Evolutionary conservation across 2,797 vertebrate species (phyloP).

Genomic region (Enteromius fasciolatus): DNA sequence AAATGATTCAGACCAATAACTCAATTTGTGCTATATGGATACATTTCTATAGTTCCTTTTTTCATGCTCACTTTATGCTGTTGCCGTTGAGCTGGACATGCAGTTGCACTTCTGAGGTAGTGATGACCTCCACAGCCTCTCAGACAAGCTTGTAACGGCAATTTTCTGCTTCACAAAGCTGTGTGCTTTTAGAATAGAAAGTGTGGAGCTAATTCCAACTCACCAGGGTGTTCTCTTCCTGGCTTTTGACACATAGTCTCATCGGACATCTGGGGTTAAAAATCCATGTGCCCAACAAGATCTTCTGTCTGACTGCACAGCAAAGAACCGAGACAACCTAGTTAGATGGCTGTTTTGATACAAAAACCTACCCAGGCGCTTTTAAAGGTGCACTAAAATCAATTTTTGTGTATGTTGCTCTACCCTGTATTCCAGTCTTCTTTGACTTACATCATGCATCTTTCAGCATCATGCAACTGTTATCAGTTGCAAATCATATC

Average conservation of each 20-base stretch:
- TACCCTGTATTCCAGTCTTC: neutral
- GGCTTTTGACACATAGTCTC: conserved; percentile 41
- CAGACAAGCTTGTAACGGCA: conserved; percentile 56
- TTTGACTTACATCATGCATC: neutral
- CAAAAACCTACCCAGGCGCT: neutral
- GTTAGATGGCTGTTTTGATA: conserved; percentile 36
- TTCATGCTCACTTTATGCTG: conserved; percentile 44
- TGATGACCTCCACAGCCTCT: conserved; percentile 41
- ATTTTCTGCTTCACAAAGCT: conserved; percentile 59
- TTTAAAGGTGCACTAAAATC: conserved; percentile 14
- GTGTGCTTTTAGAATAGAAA: conserved; percentile 52
- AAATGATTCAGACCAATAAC: conserved; percentile 26
- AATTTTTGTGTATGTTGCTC: neutral
- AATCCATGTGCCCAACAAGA: conserved; percentile 43
- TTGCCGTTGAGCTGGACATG: conserved; percentile 31
- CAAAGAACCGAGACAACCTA: conserved; percentile 23
- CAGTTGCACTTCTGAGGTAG: conserved; percentile 39
- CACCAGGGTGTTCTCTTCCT: conserved; percentile 40
- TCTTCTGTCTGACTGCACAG: conserved; percentile 39
- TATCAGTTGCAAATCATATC: neutral
- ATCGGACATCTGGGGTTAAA: conserved; percentile 37
- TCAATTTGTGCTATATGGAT: conserved; percentile 32
- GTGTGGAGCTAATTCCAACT: conserved; percentile 42
- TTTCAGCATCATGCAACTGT: conserved; percentile 1
- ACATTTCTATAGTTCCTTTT: conserved; percentile 43